phyloP scores from a whole-genome alignment of 2,888 invertebrate genomes.

The Melanophora roralis region DNA sequence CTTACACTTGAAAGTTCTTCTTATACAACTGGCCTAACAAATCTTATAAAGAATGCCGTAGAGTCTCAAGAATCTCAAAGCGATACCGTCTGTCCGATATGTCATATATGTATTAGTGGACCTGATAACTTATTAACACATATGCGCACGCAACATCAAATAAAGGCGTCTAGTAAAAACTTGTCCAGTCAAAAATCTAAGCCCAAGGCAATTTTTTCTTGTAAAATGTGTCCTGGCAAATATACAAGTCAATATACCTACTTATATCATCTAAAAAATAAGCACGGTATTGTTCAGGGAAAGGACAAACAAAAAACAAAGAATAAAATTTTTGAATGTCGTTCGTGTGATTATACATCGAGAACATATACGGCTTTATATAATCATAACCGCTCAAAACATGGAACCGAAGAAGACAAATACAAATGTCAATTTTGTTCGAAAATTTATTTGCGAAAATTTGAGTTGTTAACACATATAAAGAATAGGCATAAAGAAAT shows the following conservation, averaged over 20 bases:
- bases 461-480: conserved; percentile 38
- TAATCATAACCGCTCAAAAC: conserved; percentile 49
- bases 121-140: conserved; percentile 26
- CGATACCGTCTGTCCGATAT: conserved; percentile 16
- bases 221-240: conserved; percentile 23
- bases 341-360: conserved; percentile 46
- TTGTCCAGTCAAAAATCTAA: neutral
- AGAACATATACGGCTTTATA: conserved; percentile 42
- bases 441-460: conserved; percentile 26
- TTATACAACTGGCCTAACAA: neutral
- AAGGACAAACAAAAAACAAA: neutral
- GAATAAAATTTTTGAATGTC: conserved; percentile 37
- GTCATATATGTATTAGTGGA: neutral
- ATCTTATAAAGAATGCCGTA: neutral
- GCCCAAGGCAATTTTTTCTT: neutral
- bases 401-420: conserved; percentile 50
- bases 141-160: conserved; percentile 38
- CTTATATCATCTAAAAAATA: conserved; percentile 28
- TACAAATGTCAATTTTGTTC: conserved; percentile 54
- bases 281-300: conserved; percentile 10
- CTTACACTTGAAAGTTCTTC: neutral
- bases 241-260: conserved; percentile 27
- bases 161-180: neutral
- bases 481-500: conserved; percentile 37
- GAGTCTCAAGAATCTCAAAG: neutral